phyloP scores from a whole-genome alignment of 2,113 vertebrate genomes.

The Heloderma charlesbogerti region DNA sequence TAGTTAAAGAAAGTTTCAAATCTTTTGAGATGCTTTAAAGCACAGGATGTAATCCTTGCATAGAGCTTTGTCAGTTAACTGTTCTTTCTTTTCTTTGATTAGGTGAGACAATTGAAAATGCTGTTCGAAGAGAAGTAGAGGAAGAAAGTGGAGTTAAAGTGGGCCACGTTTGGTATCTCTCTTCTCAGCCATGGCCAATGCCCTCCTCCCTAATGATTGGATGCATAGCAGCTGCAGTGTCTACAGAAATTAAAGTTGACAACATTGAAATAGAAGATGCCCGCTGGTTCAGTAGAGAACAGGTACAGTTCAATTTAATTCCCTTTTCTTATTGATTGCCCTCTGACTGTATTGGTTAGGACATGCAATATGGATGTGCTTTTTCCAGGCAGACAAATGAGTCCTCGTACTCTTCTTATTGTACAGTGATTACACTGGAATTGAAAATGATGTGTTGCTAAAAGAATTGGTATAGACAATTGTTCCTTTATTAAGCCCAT shows the following conservation, averaged over 20 bases:
- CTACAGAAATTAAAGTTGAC: slow-evolving; percentile 92
- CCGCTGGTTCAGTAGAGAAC: slow-evolving; percentile 91
- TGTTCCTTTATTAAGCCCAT: neutral
- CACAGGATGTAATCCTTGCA: neutral
- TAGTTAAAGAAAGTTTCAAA: slow-evolving; percentile 57
- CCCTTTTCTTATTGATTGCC: slow-evolving; percentile 75
- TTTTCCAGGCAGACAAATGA: slow-evolving; percentile 60
- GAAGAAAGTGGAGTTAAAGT: slow-evolving; percentile 92
- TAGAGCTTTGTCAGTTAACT: slow-evolving; percentile 46
- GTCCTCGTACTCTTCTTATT: slow-evolving; percentile 20
- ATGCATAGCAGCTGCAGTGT: slow-evolving; percentile 88
- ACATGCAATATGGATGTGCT: slow-evolving; percentile 47
- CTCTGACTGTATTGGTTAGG: slow-evolving; percentile 64
- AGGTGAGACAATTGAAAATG: slow-evolving; percentile 93
- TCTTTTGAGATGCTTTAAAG: slow-evolving; percentile 54
- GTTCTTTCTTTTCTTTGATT: slow-evolving; percentile 70
- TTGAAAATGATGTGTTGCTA: slow-evolving; percentile 39
- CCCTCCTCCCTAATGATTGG: slow-evolving; percentile 96
- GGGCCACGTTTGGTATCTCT: slow-evolving; percentile 89
- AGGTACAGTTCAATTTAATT: slow-evolving; percentile 85
- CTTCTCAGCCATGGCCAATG: slow-evolving; percentile 96
- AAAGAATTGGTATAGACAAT: slow-evolving; percentile 21
- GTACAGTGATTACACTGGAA: slow-evolving; percentile 41
- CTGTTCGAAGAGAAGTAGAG: slow-evolving; percentile 91
- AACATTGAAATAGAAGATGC: slow-evolving; percentile 95